These are phyloP conservation scores for Butastur rufipennis DNA, from an alignment of 2,113 vertebrate genomes.

Conservation along the genomic window DNA sequence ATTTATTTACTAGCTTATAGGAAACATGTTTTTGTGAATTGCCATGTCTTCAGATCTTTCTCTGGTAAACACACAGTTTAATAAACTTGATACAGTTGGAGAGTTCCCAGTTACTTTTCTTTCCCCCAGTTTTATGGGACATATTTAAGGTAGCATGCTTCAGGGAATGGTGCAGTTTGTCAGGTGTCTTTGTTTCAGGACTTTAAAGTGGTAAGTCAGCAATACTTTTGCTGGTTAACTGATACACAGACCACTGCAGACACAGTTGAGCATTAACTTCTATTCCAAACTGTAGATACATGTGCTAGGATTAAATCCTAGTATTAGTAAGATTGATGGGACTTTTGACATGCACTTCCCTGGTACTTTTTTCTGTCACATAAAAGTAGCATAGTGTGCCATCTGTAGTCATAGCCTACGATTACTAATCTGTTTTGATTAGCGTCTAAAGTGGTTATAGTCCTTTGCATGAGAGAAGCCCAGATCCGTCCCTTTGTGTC, in stretches of 20 bases:
- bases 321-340: background rate
- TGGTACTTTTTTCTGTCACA: background rate
- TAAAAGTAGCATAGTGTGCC: background rate
- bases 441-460: background rate
- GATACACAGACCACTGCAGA: background rate
- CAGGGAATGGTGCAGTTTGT: background rate
- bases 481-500: fast-evolving
- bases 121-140: background rate
- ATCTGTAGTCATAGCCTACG: background rate
- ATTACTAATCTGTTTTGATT: background rate
- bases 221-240: background rate
- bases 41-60: background rate
- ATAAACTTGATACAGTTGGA: background rate
- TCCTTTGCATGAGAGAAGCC: background rate
- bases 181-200: background rate
- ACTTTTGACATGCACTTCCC: background rate
- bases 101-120: background rate
- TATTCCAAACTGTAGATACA: background rate
- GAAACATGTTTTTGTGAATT: background rate
- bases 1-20: background rate
- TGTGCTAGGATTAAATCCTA: background rate
- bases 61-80: background rate
- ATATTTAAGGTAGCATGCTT: background rate
- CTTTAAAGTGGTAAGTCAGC: background rate
- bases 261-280: background rate